These are phyloP conservation scores for Theocolax elegans DNA, from an alignment of 1,140 invertebrate species.

Conservation along the genomic window DNA sequence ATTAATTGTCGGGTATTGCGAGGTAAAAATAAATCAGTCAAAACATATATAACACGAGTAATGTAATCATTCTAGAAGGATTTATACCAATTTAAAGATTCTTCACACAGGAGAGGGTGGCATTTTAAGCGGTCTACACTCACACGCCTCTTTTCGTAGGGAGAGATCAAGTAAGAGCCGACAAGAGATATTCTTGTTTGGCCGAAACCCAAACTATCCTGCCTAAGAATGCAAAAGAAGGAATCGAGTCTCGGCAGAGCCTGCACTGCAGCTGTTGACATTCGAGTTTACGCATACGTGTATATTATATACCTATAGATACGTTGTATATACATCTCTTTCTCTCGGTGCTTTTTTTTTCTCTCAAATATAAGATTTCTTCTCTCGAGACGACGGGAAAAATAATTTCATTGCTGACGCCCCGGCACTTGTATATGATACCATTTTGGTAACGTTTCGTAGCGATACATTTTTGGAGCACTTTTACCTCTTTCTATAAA, in stretches of 20 bases:
- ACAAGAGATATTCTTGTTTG: constrained; percentile 46
- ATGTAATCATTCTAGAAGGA: no score
- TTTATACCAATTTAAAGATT: no score
- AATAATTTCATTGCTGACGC: constrained; percentile 34
- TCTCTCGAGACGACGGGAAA: constrained; percentile 1
- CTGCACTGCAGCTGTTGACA: constrained; percentile 59
- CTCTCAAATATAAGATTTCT: background rate
- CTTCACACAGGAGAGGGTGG: no score
- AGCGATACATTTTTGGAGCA: constrained; percentile 10
- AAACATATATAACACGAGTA: no score
- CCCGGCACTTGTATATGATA: background rate
- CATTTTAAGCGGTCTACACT: no score
- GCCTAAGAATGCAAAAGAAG: constrained; percentile 55
- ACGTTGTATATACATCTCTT: background rate
- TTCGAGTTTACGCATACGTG: constrained; percentile 28
- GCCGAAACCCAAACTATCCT: constrained; percentile 53
- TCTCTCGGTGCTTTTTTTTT: background rate
- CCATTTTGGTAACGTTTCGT: constrained; percentile 5
- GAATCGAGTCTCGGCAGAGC: constrained; percentile 16
- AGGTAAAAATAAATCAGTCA: no score
- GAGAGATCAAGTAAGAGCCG: no score
- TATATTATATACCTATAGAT: background rate
- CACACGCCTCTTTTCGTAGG: no score
- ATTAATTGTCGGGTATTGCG: no score
- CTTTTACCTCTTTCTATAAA: background rate